These are phyloP conservation scores for Plumapathes pennacea DNA, from an alignment of 92 coral and sea anemone species.

Conservation along the genomic window DNA sequence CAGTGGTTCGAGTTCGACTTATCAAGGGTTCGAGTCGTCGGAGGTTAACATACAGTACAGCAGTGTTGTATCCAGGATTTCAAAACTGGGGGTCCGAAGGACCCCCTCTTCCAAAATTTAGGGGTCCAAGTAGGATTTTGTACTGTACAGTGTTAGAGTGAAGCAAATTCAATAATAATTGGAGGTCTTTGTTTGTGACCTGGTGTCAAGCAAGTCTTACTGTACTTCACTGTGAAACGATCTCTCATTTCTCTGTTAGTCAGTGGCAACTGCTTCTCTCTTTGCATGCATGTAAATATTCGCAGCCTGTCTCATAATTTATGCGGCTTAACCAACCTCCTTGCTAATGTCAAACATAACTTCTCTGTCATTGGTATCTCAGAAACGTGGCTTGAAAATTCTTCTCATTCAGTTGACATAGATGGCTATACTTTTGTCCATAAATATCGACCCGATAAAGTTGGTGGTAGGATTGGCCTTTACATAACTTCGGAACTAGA, in stretches of 20 bases:
- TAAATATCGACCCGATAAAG: slow-evolving; percentile 4
- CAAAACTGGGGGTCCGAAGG: too few species aligned
- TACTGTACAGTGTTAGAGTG: too few species aligned
- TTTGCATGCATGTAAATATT: slow-evolving; percentile 18
- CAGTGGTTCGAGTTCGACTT: too few species aligned
- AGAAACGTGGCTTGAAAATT: slow-evolving; percentile 27
- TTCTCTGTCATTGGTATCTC: slow-evolving; percentile 35
- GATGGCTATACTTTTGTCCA: slow-evolving; percentile 11
- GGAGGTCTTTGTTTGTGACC: too few species aligned
- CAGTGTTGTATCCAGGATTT: too few species aligned
- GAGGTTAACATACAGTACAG: too few species aligned
- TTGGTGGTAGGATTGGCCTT: slow-evolving; percentile 24
- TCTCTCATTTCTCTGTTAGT: not conserved
- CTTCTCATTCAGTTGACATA: slow-evolving; percentile 10
- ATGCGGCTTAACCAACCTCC: slow-evolving; percentile 1
- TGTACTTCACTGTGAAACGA: not conserved
- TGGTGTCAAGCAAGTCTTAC: too few species aligned
- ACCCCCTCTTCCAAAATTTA: too few species aligned
- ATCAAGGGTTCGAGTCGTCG: too few species aligned
- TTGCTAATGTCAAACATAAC: slow-evolving; percentile 4
- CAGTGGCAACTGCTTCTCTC: too few species aligned
- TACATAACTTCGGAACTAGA: slow-evolving; percentile 3
- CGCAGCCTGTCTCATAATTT: slow-evolving; percentile 17
- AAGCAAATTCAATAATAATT: too few species aligned
- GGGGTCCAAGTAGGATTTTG: too few species aligned